Conservation (phyloP, 92 coral and sea anemone genomes). For the Virgularia gustaviana region DNA sequence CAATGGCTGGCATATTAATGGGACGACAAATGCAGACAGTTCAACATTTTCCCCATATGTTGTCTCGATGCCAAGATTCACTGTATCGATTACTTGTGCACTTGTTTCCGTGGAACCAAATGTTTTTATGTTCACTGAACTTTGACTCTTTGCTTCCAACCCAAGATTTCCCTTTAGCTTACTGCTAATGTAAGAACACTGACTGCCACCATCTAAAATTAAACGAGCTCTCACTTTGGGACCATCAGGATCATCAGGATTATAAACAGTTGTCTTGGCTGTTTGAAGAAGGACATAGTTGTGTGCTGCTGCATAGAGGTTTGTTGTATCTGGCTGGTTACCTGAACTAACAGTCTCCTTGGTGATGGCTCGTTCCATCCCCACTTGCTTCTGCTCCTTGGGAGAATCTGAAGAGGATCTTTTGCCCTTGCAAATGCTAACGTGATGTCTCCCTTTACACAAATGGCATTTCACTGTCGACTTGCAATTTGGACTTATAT, state of each 20-base stretch:
- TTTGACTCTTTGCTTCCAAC: neutral
- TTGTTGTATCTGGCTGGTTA: too few species aligned
- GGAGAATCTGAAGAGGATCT: conserved; percentile 2
- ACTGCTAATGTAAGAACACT: conserved; percentile 13
- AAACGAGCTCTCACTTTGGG: conserved; percentile 7
- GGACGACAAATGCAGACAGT: conserved; percentile 22
- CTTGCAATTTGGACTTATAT: conserved; percentile 38
- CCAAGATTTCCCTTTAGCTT: neutral
- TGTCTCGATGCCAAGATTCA: conserved; percentile 8
- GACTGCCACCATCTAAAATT: conserved; percentile 26
- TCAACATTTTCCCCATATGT: conserved; percentile 1
- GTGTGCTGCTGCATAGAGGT: neutral
- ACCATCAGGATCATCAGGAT: conserved; percentile 31
- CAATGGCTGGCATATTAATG: conserved; percentile 25
- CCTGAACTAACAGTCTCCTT: neutral
- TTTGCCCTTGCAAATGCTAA: conserved; percentile 30
- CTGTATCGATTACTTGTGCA: conserved; percentile 20
- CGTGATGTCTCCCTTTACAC: conserved; percentile 37
- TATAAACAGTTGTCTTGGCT: conserved; percentile 38
- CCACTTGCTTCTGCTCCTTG: neutral
- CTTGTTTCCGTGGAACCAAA: conserved; percentile 15
- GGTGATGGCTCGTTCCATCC: neutral
- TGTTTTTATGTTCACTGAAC: conserved; percentile 22
- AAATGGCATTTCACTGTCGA: conserved; percentile 27
- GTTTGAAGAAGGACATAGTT: conserved; percentile 47